Base-by-base conservation (phyloP, 2,797 vertebrate genomes). In the Sitta carolinensis region DNA sequence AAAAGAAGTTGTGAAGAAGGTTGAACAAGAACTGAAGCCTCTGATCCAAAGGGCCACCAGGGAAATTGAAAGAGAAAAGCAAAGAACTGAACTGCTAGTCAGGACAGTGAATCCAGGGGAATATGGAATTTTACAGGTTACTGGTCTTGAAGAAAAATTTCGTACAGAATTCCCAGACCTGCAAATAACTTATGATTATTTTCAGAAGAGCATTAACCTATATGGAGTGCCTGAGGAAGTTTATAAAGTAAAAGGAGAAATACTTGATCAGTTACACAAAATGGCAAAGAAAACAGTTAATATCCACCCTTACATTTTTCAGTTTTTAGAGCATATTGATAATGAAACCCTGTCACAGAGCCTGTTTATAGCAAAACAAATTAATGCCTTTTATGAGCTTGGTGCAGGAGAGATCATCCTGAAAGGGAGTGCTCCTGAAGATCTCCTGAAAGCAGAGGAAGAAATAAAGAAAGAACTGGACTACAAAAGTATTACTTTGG, bases 301-400 rank as follows among this genome's bases (percentile, higher is more conserved):
- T 36, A 3, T 98, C 17, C 54, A 98, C n/a, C 43, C 57, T 23
- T 62, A 95, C 22, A 42, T 99, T 58, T 55, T 98, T 10, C 84
- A 97, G 22, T 99, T 98, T 94, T 97, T 99, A 52, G 88, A 88
- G 54, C 91, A 54, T 22, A 86, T 98, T 11, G 96, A 98, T 87
- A 91, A 94, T 27, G 95, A 96, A 87, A 97, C 97, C 16, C 64
- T 99, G 93, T 99, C 98, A 2, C 93, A 94, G 75, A 90, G 92
- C 73, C 79, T 99, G 45, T 99, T 99, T 67, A 92, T 97, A 42
- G 98, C 97, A 34, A 97, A 97, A 72, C 95, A 97, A 36, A 98
- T 98, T 54, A 92, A 54, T 82, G 98, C 98, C 10, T 50, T 98
- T 75, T 98, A 97, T 89, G 97, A 95, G 42, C 79, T 98, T 9